These are phyloP conservation scores for Acronicta leporina DNA, from an alignment of 2,888 invertebrate species.

Conservation along the genomic window DNA sequence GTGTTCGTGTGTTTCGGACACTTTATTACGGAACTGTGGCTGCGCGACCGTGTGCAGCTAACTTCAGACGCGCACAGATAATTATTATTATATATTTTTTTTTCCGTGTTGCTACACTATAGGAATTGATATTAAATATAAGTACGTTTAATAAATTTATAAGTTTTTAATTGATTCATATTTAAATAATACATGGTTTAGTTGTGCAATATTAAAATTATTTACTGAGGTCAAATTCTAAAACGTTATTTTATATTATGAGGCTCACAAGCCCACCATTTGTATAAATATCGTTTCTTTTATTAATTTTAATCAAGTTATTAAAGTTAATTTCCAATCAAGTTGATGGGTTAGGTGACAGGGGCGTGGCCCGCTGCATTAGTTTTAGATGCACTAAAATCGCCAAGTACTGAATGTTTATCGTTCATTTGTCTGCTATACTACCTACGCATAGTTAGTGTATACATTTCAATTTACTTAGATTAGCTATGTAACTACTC, in stretches of 20 bases:
- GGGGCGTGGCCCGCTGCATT: conserved; percentile 59
- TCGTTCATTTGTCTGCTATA: conserved; percentile 76
- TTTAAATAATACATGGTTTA: conserved; percentile 30
- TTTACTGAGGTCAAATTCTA: conserved; percentile 31
- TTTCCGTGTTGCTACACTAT: conserved; percentile 32
- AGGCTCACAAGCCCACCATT: conserved; percentile 1
- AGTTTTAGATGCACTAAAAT: conserved; percentile 78
- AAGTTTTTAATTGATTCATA: neutral
- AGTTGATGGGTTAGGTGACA: conserved; percentile 30
- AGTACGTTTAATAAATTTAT: too few species aligned
- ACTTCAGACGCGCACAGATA: too few species aligned
- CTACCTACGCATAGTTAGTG: conserved; percentile 79
- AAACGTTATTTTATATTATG: conserved; percentile 11
- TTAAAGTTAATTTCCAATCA: neutral
- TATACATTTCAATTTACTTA: conserved; percentile 82
- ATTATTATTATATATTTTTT: too few species aligned
- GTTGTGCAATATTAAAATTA: conserved; percentile 36
- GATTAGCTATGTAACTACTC: conserved; percentile 77
- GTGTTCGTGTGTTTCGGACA: too few species aligned
- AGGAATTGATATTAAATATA: conserved; percentile 1
- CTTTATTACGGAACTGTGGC: too few species aligned
- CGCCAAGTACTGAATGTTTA: conserved; percentile 76
- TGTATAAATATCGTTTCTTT: too few species aligned
- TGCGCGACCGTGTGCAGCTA: too few species aligned
- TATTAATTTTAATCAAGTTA: conserved; percentile 1